Conservation (phyloP, 2,113 vertebrate genomes). For the Machaerirhynchus nigripectus region DNA sequence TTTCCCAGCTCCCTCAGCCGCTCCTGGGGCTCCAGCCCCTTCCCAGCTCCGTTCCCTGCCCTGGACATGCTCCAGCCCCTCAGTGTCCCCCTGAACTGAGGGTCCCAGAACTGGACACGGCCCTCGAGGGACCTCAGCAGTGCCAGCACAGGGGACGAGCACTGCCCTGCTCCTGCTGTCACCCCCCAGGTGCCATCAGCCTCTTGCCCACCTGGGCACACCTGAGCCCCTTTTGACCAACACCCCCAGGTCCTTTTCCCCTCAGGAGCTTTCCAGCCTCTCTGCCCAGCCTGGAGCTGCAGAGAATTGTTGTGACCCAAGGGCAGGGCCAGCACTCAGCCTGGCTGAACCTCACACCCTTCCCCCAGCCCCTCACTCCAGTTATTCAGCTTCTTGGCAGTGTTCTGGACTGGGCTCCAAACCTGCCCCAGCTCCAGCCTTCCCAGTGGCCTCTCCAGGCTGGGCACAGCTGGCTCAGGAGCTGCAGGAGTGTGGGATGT, state of each 20-base stretch:
- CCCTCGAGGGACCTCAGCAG: neutral
- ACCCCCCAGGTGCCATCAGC: rapidly evolving
- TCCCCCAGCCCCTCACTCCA: neutral
- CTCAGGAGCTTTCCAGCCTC: neutral
- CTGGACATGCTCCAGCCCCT: neutral
- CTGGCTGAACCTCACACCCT: neutral
- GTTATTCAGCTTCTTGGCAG: neutral
- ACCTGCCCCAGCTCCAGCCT: neutral
- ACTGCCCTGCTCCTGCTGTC: neutral
- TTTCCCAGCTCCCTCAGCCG: neutral
- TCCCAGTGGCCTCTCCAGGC: neutral
- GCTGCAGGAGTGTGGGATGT: neutral
- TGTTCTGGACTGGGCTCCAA: neutral
- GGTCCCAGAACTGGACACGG: neutral
- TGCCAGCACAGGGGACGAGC: neutral
- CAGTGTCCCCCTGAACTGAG: rapidly evolving
- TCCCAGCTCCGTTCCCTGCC: neutral
- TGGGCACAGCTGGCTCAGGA: neutral
- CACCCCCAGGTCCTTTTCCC: neutral
- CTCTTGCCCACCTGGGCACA: neutral
- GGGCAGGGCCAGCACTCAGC: neutral
- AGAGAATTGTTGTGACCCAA: neutral
- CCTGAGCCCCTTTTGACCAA: neutral
- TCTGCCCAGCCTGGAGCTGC: neutral
- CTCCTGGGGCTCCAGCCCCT: neutral